Percentiles rank a stretch among this genome's conserved stretches.
Evolutionary conservation across 2,113 vertebrate genomes (phyloP).

Genomic region (Epinephelus cyanopodus): DNA sequence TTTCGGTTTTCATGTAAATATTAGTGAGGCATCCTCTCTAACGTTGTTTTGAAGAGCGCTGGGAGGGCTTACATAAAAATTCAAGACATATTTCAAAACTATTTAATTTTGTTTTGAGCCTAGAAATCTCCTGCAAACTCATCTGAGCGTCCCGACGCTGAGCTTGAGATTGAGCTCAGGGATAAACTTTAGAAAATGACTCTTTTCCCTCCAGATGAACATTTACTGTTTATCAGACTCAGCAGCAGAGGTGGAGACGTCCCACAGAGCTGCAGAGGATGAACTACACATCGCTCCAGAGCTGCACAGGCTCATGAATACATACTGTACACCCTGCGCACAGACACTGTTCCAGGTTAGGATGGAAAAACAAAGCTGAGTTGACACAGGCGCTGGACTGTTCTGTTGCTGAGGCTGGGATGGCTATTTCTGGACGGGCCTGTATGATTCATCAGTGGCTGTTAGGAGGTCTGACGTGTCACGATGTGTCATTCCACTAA

Average conservation of each 20-base stretch:
- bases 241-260: neutral
- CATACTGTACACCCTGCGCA: neutral
- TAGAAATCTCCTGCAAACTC: neutral
- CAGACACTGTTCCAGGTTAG: slow-evolving; percentile 16
- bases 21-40: neutral
- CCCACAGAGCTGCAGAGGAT: neutral
- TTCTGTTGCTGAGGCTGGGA: slow-evolving; percentile 22
- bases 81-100: neutral
- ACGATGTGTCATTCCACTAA: slow-evolving; percentile 72
- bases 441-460: slow-evolving; percentile 69
- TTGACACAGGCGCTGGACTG: slow-evolving; percentile 26
- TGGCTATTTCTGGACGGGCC: slow-evolving; percentile 72
- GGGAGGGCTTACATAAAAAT: neutral
- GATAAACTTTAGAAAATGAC: neutral
- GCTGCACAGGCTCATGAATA: no score
- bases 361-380: neutral
- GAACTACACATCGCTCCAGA: no score
- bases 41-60: neutral
- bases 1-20: neutral
- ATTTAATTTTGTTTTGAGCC: neutral
- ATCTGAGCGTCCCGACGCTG: neutral
- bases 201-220: neutral
- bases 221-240: neutral
- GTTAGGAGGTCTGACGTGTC: slow-evolving; percentile 67
- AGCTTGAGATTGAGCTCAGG: neutral